phyloP scores from a whole-genome alignment of 2,797 vertebrate species.

The Mus caroli region DNA sequence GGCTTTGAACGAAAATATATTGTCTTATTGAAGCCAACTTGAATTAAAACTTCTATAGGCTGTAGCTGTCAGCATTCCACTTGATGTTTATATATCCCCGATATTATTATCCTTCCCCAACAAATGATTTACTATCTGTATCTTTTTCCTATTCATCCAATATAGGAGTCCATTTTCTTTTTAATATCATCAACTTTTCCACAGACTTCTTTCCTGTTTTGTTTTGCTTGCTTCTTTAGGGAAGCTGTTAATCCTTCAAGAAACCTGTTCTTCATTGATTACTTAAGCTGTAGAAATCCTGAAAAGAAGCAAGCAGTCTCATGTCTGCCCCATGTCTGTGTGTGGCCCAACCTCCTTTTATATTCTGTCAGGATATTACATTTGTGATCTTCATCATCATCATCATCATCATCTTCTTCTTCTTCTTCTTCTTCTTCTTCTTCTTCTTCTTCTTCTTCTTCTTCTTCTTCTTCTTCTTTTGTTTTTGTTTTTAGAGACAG shows the following conservation, averaged over 20 bases:
- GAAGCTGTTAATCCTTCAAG: not conserved
- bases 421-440: too few species aligned
- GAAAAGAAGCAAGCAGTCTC: not conserved
- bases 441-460: too few species aligned
- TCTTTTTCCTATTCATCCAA: not conserved
- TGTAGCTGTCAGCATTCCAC: not conserved
- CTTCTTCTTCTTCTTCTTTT: too few species aligned
- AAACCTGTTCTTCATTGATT: not conserved
- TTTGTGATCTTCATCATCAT: not conserved
- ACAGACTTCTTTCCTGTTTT: not conserved
- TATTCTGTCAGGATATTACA: not conserved
- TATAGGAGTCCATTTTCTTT: not conserved
- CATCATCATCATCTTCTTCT: not conserved
- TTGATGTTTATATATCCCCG: not conserved
- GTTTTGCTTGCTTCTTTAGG: not conserved
- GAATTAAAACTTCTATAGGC: not conserved
- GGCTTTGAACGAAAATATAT: constrained; percentile 18
- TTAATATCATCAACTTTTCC: not conserved
- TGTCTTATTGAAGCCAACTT: not conserved
- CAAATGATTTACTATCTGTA: not conserved
- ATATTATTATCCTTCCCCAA: not conserved
- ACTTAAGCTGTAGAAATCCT: not conserved
- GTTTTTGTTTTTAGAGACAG: too few species aligned
- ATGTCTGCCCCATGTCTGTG: accelerated
- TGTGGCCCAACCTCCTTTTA: not conserved